phyloP scores from a whole-genome alignment of 2,888 invertebrate genomes.

The Caenorhabditis afra region DNA sequence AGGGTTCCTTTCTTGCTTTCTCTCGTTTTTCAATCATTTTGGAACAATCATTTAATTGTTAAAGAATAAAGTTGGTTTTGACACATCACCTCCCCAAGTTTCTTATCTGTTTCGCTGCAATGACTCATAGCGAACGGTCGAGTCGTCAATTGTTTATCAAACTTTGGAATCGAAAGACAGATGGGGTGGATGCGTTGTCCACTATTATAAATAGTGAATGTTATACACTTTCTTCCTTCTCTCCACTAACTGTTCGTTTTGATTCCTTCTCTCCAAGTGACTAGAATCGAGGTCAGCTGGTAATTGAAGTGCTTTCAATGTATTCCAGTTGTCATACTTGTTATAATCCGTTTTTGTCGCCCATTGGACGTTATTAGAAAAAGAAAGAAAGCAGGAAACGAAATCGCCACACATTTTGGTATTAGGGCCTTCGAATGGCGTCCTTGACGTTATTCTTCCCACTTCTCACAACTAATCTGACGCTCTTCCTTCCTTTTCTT shows the following conservation, averaged over 20 bases:
- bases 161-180: not conserved
- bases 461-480: constrained; percentile 52
- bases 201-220: not conserved
- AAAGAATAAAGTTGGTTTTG: constrained; percentile 8
- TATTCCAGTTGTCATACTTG: too few species aligned
- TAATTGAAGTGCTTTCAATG: constrained; percentile 50
- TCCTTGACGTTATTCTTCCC: constrained; percentile 49
- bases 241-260: not conserved
- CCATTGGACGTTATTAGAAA: too few species aligned
- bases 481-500: constrained; percentile 8
- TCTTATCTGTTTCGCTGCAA: not conserved
- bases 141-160: constrained; percentile 41
- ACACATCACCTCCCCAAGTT: constrained; percentile 2
- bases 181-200: not conserved
- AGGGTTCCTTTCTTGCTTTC: not conserved
- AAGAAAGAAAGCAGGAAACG: too few species aligned
- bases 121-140: constrained; percentile 10
- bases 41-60: not conserved
- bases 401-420: constrained; percentile 20
- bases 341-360: not conserved
- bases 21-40: not conserved
- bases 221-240: not conserved
- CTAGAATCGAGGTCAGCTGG: constrained; percentile 38
- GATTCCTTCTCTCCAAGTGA: constrained; percentile 10
- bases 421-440: constrained; percentile 29